Percentiles rank a stretch among this genome's conserved stretches.
phyloP scores from a whole-genome alignment of 2,113 vertebrate genomes.

The Archilochus colubris region DNA sequence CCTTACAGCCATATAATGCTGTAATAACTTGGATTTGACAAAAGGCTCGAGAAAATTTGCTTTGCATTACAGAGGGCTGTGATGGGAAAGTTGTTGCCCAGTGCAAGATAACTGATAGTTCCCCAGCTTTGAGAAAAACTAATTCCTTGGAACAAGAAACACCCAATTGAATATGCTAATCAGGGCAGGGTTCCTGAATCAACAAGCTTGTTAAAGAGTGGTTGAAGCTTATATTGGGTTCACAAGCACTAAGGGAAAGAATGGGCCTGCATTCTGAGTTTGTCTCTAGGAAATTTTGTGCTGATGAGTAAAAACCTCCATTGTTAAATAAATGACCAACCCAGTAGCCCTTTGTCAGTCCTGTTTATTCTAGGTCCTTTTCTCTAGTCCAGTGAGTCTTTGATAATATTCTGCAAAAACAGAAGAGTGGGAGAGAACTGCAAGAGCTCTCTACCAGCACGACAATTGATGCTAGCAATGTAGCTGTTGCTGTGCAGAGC shows the following conservation, averaged over 20 bases:
- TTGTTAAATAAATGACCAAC: not conserved
- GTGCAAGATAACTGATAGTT: not conserved
- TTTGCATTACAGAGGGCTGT: not conserved
- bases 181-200: not conserved
- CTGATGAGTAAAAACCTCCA: not conserved
- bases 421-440: not conserved
- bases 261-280: not conserved
- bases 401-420: not conserved
- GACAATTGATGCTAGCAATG: not conserved
- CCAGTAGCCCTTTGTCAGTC: not conserved
- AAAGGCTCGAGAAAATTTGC: not conserved
- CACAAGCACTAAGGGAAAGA: not conserved
- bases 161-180: not conserved
- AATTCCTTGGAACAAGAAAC: not conserved
- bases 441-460: not conserved
- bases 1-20: not conserved
- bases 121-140: not conserved
- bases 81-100: not conserved
- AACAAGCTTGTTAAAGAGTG: not conserved
- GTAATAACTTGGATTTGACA: not conserved
- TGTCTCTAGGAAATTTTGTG: not conserved
- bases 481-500: not conserved
- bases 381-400: not conserved
- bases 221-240: not conserved
- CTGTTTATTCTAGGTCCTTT: not conserved